Base-by-base conservation (phyloP, 1,140 invertebrate species). In the Ctenoplectra terminalis region DNA sequence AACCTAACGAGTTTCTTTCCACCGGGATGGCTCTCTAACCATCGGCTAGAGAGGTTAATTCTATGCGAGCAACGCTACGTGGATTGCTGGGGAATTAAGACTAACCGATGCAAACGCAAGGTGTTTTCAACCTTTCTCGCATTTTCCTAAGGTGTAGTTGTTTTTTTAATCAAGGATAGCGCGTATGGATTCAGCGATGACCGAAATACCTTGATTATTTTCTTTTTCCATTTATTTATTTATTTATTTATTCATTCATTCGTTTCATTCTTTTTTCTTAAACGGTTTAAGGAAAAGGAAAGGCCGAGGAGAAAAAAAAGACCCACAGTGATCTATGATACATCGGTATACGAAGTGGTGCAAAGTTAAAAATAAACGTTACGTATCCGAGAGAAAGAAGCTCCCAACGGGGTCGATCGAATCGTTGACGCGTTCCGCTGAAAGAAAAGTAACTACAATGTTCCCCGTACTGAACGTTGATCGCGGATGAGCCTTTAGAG, bases 1-100 rank as follows among this genome's bases (percentile, higher is more conserved):
- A 75, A 64, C 46, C 60, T 40, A 40, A 54, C 60, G 46, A 75
- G 58, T 64, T 75, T 29, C 58, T 20, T 63, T 48, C 58, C n/a
- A 29, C 29, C 43, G 40, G 43, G 40, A 40, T 29, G 29, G 17
- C 1, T 4, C 43, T 31, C 9, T 11, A 56, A 37, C 46, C 31
- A 70, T 31, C 23, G 13, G 15, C 15, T 8, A n/a, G 64, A 17
- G 31, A 70, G 69, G 13, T 70, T 54, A 15, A 37, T 70, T 54
- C 11, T 37, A 46, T 7, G 40, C n/a, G 40, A 46, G 15, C 40
- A 11, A 37, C 7, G 31, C 2, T 37, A 61, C 31, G 58, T 15
- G 9, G 31, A 34, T 37, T 31, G 17, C n/a, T n/a, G n/a, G n/a
- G n/a, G n/a, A n/a, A n/a, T 70, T 70, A 15, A 52, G 26, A 56